phyloP scores from a whole-genome alignment of 2,113 vertebrate genomes.

The Oreotragus oreotragus region DNA sequence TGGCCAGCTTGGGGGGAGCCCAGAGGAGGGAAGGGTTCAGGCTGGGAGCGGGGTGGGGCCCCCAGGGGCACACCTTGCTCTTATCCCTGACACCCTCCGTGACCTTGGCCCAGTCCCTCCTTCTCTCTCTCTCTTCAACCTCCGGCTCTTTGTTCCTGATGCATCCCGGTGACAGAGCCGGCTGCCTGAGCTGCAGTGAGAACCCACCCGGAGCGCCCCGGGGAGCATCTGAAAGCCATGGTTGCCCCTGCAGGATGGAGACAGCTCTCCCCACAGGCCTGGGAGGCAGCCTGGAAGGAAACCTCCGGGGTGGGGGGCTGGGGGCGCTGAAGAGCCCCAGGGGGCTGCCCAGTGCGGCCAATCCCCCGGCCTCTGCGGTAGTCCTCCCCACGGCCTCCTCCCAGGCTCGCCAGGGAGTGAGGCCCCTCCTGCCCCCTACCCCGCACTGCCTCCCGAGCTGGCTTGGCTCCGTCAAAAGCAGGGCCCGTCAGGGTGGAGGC shows the following conservation, averaged over 20 bases:
- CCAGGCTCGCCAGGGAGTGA: neutral
- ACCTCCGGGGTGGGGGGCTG: neutral
- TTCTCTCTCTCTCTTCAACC: neutral
- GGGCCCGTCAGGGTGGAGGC: constrained; percentile 72
- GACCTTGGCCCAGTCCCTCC: constrained; percentile 59
- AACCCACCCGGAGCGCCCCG: neutral
- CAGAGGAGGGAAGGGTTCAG: neutral
- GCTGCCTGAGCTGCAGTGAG: neutral
- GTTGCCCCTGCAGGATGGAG: neutral
- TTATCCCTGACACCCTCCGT: constrained; percentile 30
- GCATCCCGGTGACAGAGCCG: neutral
- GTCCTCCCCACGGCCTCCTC: neutral
- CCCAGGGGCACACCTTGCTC: neutral
- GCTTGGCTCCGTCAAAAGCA: constrained; percentile 66
- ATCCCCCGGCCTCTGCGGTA: neutral
- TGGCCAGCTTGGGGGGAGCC: neutral
- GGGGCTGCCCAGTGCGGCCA: neutral
- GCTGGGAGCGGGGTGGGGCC: neutral
- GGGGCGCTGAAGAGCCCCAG: neutral
- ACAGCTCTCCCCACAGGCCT: neutral
- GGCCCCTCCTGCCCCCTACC: neutral
- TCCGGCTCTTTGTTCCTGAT: constrained; percentile 43
- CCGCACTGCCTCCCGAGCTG: constrained; percentile 18
- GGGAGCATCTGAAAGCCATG: neutral
- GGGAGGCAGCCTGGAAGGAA: neutral